phyloP scores from a whole-genome alignment of 2,888 invertebrate species.

The Drosophila anomalipes region DNA sequence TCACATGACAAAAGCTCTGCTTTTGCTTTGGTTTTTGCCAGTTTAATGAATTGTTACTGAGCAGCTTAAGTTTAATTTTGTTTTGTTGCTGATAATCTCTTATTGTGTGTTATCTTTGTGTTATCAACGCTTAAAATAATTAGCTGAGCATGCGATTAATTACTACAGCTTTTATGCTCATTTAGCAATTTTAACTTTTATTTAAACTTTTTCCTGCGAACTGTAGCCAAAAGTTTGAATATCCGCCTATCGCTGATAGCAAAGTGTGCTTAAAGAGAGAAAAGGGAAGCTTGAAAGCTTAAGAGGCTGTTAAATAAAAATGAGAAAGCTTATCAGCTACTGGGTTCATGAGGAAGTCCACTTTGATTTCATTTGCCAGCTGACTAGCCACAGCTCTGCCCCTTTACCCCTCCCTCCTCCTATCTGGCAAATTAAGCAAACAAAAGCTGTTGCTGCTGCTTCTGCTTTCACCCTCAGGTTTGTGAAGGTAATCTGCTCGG shows the following conservation, averaged over 20 bases:
- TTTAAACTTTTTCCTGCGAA: not conserved
- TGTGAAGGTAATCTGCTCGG: slow-evolving; percentile 48
- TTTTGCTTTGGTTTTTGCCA: not conserved
- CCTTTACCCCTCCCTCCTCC: not conserved
- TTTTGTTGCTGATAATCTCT: not conserved
- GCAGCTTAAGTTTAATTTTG: not conserved
- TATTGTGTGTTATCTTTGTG: not conserved
- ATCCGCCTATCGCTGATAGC: too few relatives aligned
- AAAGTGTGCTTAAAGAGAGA: not conserved
- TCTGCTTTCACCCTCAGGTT: slow-evolving; percentile 13
- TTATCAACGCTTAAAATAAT: not conserved
- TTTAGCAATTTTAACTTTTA: not conserved
- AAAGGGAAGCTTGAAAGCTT: not conserved
- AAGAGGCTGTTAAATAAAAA: not conserved
- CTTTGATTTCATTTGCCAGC: slow-evolving; percentile 3
- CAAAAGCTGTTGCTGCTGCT: slow-evolving; percentile 26
- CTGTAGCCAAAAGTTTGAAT: not conserved
- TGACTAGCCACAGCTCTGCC: not conserved
- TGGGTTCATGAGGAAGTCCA: slow-evolving; percentile 6
- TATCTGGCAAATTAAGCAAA: slow-evolving; percentile 35
- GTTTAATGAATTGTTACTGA: not conserved
- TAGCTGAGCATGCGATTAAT: not conserved
- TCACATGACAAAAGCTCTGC: not conserved
- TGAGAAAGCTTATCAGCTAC: slow-evolving; percentile 7
- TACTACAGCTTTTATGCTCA: not conserved